Evolutionary conservation across 2,888 invertebrate species (phyloP), one percentile per base, ranked within the genome.

Genomic region (Pristionchus maxplancki): DNA sequence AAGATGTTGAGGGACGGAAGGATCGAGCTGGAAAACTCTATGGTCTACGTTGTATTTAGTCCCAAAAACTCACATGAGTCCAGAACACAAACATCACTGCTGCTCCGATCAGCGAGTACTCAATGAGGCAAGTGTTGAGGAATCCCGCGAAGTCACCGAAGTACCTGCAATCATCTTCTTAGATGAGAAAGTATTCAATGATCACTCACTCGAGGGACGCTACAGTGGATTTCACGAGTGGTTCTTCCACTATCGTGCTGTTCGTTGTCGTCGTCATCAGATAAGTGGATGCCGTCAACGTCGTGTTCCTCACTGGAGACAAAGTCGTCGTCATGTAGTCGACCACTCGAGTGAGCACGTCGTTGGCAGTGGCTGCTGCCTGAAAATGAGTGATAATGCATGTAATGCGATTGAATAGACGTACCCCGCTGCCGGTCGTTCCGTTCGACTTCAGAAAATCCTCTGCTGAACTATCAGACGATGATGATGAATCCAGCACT

Each of bases 11-110:
- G 58, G 62, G n/a, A 48, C 44, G 0, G 58, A 40, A 17, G 85
- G 58, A 37, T 85, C 85, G 44, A 85, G 53, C 85, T 85, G 40
- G n/a, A 84, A 48, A 24, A 37, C 8, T 40, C 24, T 37, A 50
- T 50, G n/a, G 34, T 34, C 1, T n/a, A 2, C n/a, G 24, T 17
- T 20, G 44, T 53, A 3, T 1, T 15, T 17, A 83, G 24, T 53
- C 48, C 5, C 20, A 9, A 6, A 13, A 53, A 53, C 82, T 83
- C 53, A 85, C 85, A 64, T 67, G 62, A 20, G 40, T 87, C 87
- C 87, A 87, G 74, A 87, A 87, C 1, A 87, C 58, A 11, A 48
- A 87, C 71, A 87, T 71, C 2, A 87, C 87, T 28, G 71, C 87
- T 0, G 87, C 87, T 31, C 58, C 87, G 13, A 87, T 87, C 1